Evolutionary conservation across 2,113 vertebrate species (phyloP).

Genomic region (Apodemus sylvaticus): DNA sequence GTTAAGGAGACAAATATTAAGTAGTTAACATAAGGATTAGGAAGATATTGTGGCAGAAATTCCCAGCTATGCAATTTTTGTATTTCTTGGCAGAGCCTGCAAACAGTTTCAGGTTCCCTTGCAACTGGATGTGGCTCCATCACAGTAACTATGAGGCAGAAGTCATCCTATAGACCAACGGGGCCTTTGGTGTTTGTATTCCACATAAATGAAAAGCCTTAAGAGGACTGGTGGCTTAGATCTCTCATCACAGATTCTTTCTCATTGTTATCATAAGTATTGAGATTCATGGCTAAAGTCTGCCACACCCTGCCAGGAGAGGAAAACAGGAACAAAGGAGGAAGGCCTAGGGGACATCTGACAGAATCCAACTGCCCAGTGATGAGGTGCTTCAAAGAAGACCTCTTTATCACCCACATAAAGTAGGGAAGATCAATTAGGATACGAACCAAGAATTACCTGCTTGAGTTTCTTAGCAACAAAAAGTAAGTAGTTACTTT

Average conservation of each 20-base stretch:
- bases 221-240: background rate
- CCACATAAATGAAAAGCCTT: background rate
- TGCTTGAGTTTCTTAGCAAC: background rate
- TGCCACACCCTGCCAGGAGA: background rate
- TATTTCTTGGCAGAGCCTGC: background rate
- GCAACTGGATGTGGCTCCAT: background rate
- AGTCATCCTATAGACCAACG: background rate
- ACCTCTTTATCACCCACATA: background rate
- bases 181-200: background rate
- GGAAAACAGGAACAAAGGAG: background rate
- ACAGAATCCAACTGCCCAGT: background rate
- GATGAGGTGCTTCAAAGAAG: background rate
- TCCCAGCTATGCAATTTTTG: background rate
- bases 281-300: background rate
- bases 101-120: background rate
- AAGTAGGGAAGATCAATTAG: background rate
- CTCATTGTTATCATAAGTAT: background rate
- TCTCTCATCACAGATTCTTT: background rate
- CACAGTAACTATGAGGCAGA: background rate
- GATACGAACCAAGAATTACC: background rate
- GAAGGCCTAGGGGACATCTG: background rate
- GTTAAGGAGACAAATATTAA: background rate
- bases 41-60: background rate
- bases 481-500: background rate
- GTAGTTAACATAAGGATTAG: background rate